phyloP scores from a whole-genome alignment of 2,888 invertebrate species.

The Serrognathus titanus region DNA sequence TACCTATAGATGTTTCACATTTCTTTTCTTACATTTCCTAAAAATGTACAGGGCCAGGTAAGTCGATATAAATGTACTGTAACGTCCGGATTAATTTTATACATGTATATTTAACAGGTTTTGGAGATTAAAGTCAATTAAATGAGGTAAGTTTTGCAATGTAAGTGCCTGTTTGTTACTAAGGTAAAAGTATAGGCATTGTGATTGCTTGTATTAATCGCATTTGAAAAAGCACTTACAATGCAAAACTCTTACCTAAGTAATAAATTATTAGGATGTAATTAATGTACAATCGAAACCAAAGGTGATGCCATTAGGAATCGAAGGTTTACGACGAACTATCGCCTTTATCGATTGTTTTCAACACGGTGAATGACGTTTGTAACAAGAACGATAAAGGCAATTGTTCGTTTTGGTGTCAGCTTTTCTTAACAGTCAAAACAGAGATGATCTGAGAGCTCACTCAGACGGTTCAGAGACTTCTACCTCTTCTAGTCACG shows the following conservation, averaged over 20 bases:
- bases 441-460: too few species aligned
- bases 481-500: too few species aligned
- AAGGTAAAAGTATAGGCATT: conserved; percentile 35
- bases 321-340: too few species aligned
- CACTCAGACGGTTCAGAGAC: too few species aligned
- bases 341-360: too few species aligned
- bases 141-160: conserved; percentile 34
- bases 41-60: not conserved
- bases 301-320: too few species aligned
- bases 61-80: not conserved
- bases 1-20: not conserved
- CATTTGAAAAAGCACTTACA: conserved; percentile 41
- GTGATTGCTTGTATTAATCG: conserved; percentile 21
- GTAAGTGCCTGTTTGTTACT: conserved; percentile 37
- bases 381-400: too few species aligned
- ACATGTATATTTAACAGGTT: conserved; percentile 2
- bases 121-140: not conserved
- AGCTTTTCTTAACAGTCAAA: too few species aligned
- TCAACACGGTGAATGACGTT: too few species aligned
- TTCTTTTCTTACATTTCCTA: not conserved
- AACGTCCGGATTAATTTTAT: not conserved
- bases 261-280: not conserved
- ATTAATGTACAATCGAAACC: too few species aligned
- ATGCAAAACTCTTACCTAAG: conserved; percentile 50
- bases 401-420: too few species aligned